phyloP scores from a whole-genome alignment of 2,797 vertebrate genomes.

The Hirundo rustica region DNA sequence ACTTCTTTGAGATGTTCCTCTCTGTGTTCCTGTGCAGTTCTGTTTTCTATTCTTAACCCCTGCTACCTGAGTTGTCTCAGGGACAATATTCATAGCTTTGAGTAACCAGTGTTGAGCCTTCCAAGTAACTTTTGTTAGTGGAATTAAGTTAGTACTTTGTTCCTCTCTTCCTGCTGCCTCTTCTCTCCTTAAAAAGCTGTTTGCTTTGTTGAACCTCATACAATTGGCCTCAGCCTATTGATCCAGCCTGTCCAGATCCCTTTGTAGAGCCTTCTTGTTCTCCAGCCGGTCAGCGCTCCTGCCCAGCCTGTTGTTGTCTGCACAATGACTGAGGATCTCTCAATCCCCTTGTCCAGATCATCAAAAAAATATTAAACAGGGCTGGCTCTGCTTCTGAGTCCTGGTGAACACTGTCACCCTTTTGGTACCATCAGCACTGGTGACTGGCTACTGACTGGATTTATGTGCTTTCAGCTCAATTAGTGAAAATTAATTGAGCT shows the following conservation, averaged over 20 bases:
- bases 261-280: background rate
- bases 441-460: rapidly evolving
- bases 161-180: background rate
- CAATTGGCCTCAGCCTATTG: rapidly evolving
- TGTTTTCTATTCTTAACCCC: background rate
- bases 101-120: background rate
- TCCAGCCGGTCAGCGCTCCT: background rate
- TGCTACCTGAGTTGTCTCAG: background rate
- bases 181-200: background rate
- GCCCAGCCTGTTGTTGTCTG: rapidly evolving
- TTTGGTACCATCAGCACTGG: background rate
- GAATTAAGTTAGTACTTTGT: background rate
- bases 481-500: background rate
- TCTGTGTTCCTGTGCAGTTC: background rate
- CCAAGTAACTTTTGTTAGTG: background rate
- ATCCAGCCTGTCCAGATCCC: background rate
- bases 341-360: rapidly evolving
- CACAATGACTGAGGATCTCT: background rate
- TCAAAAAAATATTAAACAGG: background rate
- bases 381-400: background rate
- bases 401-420: background rate
- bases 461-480: background rate
- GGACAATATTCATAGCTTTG: background rate
- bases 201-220: background rate
- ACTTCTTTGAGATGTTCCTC: background rate